These are phyloP conservation scores for Drosophila albomicans DNA, from an alignment of 1,140 invertebrate genomes.

Conservation along the genomic window DNA sequence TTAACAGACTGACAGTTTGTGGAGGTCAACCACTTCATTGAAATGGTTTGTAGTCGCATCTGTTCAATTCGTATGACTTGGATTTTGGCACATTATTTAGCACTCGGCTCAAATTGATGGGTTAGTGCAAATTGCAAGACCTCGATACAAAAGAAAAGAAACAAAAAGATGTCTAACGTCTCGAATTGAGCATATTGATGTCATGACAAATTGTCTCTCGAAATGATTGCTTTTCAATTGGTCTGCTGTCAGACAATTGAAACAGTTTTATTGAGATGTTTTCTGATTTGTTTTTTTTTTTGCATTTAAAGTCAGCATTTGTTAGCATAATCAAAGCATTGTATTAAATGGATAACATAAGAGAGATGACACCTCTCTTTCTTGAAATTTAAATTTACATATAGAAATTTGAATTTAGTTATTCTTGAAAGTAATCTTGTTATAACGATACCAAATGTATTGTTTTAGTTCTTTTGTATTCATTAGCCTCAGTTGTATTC, in stretches of 20 bases:
- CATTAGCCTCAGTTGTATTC: no score
- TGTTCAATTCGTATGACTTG: slow-evolving; percentile 7
- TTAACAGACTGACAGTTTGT: slow-evolving; percentile 47
- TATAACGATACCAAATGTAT: no score
- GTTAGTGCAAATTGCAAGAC: slow-evolving; percentile 27
- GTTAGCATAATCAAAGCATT: background rate
- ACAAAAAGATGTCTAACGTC: slow-evolving; percentile 4
- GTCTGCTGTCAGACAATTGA: slow-evolving; percentile 34
- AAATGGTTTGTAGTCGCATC: background rate
- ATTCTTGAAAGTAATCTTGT: no score
- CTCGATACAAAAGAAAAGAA: background rate
- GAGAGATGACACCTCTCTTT: no score
- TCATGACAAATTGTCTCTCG: slow-evolving; percentile 7
- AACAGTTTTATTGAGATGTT: slow-evolving; percentile 20
- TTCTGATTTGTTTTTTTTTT: slow-evolving; percentile 21
- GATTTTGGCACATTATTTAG: slow-evolving; percentile 57
- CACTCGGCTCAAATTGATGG: slow-evolving; percentile 20
- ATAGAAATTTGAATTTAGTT: no score
- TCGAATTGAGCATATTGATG: slow-evolving; percentile 38
- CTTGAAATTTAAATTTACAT: no score
- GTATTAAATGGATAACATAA: no score
- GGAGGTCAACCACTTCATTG: slow-evolving; percentile 2
- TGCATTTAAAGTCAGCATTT: background rate
- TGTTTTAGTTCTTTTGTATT: no score
- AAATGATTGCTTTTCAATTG: slow-evolving; percentile 45